Percentiles rank a stretch among this genome's conserved stretches.
These are phyloP conservation scores for Creontiades dilutus DNA, from an alignment of 2,888 invertebrate species.

Conservation along the genomic window DNA sequence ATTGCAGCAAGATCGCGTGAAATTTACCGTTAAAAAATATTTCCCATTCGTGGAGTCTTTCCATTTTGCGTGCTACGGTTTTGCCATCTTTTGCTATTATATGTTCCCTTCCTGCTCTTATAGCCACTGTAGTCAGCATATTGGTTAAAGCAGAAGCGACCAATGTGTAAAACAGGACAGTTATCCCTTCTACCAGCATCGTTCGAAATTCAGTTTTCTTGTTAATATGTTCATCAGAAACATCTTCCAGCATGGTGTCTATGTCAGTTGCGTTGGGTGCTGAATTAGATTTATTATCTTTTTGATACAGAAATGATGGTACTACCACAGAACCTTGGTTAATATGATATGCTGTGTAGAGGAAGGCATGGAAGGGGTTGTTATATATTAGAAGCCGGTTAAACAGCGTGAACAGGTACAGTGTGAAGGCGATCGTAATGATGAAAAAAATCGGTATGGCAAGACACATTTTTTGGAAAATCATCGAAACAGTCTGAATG, in stretches of 20 bases:
- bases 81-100: neutral
- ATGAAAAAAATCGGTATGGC: slow-evolving; percentile 1
- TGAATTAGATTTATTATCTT: neutral
- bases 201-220: neutral
- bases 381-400: neutral
- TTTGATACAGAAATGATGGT: neutral
- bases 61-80: neutral
- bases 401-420: slow-evolving; percentile 40
- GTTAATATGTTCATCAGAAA: neutral
- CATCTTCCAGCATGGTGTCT: too few relatives aligned
- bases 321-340: neutral
- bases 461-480: neutral
- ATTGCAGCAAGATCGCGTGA: neutral
- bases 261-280: neutral
- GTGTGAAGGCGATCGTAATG: neutral
- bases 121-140: slow-evolving; percentile 12
- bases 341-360: slow-evolving; percentile 24
- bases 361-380: slow-evolving; percentile 2
- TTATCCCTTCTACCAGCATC: slow-evolving; percentile 14
- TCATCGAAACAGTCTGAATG: neutral
- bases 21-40: neutral
- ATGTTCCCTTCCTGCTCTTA: slow-evolving; percentile 16
- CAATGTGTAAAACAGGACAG: slow-evolving; percentile 25
- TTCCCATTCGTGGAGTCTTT: slow-evolving; percentile 3
- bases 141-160: neutral